Percentiles rank a stretch among this genome's conserved stretches.
Conservation (phyloP, 2,797 vertebrate genomes). For the Characodon lateralis region DNA sequence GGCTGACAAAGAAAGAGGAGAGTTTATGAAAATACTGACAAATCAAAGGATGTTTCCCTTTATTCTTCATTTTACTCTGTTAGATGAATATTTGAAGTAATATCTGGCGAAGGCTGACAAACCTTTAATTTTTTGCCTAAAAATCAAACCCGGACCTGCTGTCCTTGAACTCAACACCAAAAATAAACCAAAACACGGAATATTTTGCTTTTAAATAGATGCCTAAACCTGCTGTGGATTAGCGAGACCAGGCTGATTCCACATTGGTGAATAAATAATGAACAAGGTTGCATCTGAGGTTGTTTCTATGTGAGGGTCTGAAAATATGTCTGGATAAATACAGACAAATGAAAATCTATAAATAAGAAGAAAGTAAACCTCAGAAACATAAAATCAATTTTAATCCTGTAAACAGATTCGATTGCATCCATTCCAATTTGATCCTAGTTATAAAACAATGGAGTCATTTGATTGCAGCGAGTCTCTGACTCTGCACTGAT, state of each 20-base stretch:
- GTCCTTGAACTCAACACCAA: too few species aligned
- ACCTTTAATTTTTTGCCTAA: neutral
- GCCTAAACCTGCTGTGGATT: neutral
- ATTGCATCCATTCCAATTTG: too few species aligned
- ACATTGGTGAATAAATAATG: neutral
- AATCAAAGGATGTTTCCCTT: too few species aligned
- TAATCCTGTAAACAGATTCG: too few species aligned
- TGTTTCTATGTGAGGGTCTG: neutral
- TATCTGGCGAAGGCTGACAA: neutral
- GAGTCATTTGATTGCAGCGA: too few species aligned
- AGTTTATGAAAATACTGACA: neutral
- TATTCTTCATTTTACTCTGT: too few species aligned
- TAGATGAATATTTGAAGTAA: neutral
- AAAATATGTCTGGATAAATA: neutral
- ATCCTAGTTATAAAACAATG: too few species aligned
- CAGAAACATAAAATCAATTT: neutral
- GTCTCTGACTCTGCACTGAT: too few species aligned
- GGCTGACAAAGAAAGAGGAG: conserved; percentile 27
- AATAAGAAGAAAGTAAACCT: neutral
- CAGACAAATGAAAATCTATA: neutral
- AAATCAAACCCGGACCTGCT: too few species aligned
- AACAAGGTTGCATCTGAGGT: neutral
- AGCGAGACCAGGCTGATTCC: neutral
- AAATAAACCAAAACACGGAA: too few species aligned
- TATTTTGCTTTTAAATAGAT: neutral